phyloP scores from a whole-genome alignment of 2,888 invertebrate genomes.

The Dorcus parallelipipedus region DNA sequence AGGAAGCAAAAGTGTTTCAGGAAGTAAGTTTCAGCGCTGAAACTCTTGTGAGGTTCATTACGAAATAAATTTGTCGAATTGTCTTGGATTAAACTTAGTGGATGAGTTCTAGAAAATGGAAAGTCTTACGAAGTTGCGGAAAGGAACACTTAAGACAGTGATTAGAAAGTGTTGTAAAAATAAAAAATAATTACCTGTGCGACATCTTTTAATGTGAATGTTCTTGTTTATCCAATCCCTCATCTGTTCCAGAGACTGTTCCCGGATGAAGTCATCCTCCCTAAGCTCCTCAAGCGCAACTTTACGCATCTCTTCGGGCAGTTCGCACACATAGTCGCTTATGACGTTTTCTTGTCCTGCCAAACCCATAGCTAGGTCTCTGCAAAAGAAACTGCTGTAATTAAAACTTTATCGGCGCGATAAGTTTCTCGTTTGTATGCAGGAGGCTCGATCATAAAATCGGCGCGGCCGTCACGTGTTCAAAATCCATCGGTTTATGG shows the following conservation, averaged over 20 bases:
- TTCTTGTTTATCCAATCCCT: constrained; percentile 81
- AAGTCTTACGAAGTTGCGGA: too few relatives aligned
- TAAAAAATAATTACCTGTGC: constrained; percentile 58
- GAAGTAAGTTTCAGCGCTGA: too few relatives aligned
- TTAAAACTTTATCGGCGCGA: neutral
- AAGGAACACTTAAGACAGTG: too few relatives aligned
- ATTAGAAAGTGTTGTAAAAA: too few relatives aligned
- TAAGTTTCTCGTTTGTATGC: neutral
- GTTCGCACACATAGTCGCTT: constrained; percentile 44
- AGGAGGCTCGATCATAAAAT: neutral
- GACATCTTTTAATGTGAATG: constrained; percentile 75
- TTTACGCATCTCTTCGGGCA: constrained; percentile 57
- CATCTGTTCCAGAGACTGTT: constrained; percentile 73
- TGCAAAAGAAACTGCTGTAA: neutral
- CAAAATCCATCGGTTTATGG: neutral
- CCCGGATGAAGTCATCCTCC: constrained; percentile 72
- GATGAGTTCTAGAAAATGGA: too few relatives aligned
- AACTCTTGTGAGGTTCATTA: too few relatives aligned
- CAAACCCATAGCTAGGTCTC: constrained; percentile 39
- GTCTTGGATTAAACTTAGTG: too few relatives aligned
- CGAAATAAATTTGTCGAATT: too few relatives aligned
- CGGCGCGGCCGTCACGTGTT: neutral
- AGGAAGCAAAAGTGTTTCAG: too few relatives aligned
- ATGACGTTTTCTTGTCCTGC: constrained; percentile 42
- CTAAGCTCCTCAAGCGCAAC: constrained; percentile 71